Conservation (phyloP, 2,113 vertebrate genomes). For the Seriola aureovittata region DNA sequence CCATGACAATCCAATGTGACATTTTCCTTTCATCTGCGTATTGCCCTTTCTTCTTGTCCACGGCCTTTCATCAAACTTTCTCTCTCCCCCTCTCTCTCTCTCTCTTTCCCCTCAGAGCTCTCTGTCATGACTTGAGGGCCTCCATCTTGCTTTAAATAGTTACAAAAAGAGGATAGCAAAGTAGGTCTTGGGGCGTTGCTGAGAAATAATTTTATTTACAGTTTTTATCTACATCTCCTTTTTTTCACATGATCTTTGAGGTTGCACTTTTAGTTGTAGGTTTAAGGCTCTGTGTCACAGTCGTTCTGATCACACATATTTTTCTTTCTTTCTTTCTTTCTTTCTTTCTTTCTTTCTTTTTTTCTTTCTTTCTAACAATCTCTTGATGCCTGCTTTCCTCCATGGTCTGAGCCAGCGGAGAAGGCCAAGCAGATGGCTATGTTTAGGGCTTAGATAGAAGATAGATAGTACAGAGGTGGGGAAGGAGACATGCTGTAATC, state of each 20-base stretch:
- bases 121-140: constrained; percentile 51
- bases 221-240: constrained; percentile 25
- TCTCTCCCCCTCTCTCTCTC: constrained; percentile 34
- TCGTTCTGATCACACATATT: constrained; percentile 37
- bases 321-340: too few species aligned
- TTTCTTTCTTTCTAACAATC: constrained; percentile 34
- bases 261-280: background rate
- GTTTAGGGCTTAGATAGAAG: constrained; percentile 54
- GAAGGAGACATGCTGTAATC: constrained; percentile 66
- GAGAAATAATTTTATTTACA: background rate
- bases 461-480: constrained; percentile 54
- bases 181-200: background rate
- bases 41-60: constrained; percentile 51
- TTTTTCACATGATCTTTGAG: constrained; percentile 19
- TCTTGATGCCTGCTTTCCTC: constrained; percentile 20
- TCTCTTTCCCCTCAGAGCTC: constrained; percentile 36
- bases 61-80: constrained; percentile 59
- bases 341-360: too few species aligned
- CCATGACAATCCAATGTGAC: constrained; percentile 62
- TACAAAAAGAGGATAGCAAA: constrained; percentile 10
- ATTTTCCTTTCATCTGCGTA: constrained; percentile 66
- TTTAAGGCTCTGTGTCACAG: constrained; percentile 39
- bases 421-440: constrained; percentile 34
- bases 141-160: constrained; percentile 40
- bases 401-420: constrained; percentile 29